Conservation (phyloP, 2,797 vertebrate species). For the Hydrophis major region DNA sequence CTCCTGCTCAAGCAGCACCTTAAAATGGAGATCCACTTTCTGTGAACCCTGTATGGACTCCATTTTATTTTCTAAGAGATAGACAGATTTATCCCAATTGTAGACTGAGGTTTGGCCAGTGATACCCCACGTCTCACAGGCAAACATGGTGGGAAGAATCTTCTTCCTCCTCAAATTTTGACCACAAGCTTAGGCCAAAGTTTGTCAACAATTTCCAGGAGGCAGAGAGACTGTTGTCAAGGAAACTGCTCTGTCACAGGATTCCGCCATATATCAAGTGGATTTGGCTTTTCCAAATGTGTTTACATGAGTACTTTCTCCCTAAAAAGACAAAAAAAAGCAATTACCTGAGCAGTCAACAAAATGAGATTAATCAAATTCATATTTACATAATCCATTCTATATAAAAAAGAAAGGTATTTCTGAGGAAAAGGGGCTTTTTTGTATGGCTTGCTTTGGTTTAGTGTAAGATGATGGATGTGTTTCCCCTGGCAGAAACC, state of each 20-base stretch:
- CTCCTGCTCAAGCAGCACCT: constrained; percentile 24
- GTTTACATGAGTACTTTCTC: neutral
- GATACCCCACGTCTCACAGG: constrained; percentile 29
- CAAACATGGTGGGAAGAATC: constrained; percentile 16
- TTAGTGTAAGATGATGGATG: neutral
- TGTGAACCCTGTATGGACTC: constrained; percentile 6
- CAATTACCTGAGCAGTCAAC: neutral
- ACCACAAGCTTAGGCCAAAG: neutral
- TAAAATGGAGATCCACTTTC: constrained; percentile 26
- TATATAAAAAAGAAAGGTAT: neutral
- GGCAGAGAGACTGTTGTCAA: neutral
- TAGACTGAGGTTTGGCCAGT: constrained; percentile 24
- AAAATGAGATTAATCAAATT: neutral
- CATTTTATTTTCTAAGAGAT: constrained; percentile 28
- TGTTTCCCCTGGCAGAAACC: no score
- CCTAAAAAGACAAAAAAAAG: constrained; percentile 6
- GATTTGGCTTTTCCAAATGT: neutral
- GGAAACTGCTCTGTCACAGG: neutral
- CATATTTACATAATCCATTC: neutral
- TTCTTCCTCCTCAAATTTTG: neutral
- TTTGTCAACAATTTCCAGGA: neutral
- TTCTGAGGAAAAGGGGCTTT: neutral
- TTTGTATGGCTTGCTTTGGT: neutral
- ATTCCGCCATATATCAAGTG: neutral
- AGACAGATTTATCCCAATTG: constrained; percentile 26